Conservation (phyloP, 2,888 invertebrate species). For the Lasioglossum marginatum region DNA sequence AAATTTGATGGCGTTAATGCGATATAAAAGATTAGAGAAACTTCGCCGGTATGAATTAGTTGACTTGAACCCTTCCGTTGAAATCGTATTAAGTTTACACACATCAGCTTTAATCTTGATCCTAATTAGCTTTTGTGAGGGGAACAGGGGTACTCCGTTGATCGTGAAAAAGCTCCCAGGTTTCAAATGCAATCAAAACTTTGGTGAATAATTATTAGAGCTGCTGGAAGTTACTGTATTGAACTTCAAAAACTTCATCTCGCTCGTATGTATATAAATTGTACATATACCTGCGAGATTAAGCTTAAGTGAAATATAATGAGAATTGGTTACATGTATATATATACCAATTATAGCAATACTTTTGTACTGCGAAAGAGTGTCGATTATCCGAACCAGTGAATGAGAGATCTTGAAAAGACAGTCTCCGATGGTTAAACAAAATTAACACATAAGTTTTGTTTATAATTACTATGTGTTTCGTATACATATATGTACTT, state of each 20-base stretch:
- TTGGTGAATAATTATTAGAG: conserved; percentile 44
- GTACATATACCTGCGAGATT: background rate
- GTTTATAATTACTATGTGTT: no score
- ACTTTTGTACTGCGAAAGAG: background rate
- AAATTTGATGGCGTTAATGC: background rate
- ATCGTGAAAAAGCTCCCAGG: conserved; percentile 18
- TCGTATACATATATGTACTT: no score
- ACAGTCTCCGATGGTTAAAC: no score
- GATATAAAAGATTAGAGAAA: conserved; percentile 1
- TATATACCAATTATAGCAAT: background rate
- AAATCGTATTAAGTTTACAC: conserved; percentile 20
- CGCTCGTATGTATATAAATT: background rate
- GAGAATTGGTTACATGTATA: conserved; percentile 17
- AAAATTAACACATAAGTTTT: no score
- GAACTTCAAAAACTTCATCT: conserved; percentile 31
- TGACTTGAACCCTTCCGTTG: background rate
- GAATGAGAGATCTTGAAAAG: no score
- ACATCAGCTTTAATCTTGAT: conserved; percentile 18
- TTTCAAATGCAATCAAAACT: conserved; percentile 52
- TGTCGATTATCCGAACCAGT: no score
- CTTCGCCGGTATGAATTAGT: background rate
- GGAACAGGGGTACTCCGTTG: conserved; percentile 20
- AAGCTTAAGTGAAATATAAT: background rate
- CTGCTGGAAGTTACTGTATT: conserved; percentile 29
- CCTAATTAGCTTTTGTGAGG: conserved; percentile 2